phyloP scores from a whole-genome alignment of 2,113 vertebrate species.

The Leptobrachium leishanense region DNA sequence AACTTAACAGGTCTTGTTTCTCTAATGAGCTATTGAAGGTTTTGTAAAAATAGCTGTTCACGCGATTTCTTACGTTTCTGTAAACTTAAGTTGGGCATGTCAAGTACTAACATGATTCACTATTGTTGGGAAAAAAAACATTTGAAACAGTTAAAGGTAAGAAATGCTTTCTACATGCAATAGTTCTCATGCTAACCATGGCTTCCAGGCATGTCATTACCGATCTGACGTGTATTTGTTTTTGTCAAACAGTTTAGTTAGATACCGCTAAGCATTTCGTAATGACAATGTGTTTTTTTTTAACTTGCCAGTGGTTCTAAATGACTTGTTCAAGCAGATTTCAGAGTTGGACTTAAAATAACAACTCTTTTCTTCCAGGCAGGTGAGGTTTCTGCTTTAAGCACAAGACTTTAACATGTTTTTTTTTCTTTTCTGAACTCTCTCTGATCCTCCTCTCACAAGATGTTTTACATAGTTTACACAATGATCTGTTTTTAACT shows the following conservation, averaged over 20 bases:
- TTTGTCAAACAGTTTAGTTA: constrained; percentile 41
- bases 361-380: constrained; percentile 6
- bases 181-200: constrained; percentile 44
- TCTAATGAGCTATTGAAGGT: constrained; percentile 1
- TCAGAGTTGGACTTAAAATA: constrained; percentile 31
- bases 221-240: constrained; percentile 43
- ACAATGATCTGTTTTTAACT: constrained; percentile 10
- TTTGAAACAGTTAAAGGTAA: constrained; percentile 41
- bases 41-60: constrained; percentile 39
- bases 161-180: constrained; percentile 12
- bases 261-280: constrained; percentile 37
- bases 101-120: constrained; percentile 31
- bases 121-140: constrained; percentile 31
- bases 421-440: constrained; percentile 10
- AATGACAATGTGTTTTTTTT: constrained; percentile 39
- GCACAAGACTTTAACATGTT: constrained; percentile 3
- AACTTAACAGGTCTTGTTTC: no score
- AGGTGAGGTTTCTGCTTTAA: constrained; percentile 10
- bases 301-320: constrained; percentile 17
- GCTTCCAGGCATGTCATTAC: constrained; percentile 47
- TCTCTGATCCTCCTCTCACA: constrained; percentile 1
- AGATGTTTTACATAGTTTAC: neutral
- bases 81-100: constrained; percentile 31
- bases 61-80: constrained; percentile 18
- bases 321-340: constrained; percentile 42